These are phyloP conservation scores for Geococcyx californianus DNA, from an alignment of 2,113 vertebrate genomes.

Conservation along the genomic window DNA sequence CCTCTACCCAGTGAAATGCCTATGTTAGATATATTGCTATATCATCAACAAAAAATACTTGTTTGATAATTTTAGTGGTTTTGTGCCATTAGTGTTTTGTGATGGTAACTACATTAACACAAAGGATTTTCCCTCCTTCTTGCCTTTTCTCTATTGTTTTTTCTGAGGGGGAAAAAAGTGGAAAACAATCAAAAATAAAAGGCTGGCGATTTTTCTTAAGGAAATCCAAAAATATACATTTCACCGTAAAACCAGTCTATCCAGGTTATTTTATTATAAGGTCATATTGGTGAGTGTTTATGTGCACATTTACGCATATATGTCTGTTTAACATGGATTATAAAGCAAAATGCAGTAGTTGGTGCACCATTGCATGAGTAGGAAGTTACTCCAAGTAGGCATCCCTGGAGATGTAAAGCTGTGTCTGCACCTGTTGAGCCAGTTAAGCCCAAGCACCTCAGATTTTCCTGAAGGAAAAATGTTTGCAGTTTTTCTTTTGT, in stretches of 20 bases:
- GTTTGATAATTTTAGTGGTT: neutral
- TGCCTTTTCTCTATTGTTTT: neutral
- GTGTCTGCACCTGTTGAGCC: neutral
- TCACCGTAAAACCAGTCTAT: neutral
- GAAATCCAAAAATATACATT: neutral
- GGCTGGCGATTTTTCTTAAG: neutral
- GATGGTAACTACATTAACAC: neutral
- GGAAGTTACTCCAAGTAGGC: neutral
- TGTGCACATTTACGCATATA: neutral
- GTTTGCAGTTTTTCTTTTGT: neutral
- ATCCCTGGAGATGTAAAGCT: neutral
- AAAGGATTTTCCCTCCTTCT: neutral
- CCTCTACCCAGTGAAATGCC: neutral
- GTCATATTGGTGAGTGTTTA: neutral
- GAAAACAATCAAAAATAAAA: neutral
- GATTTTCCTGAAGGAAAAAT: neutral
- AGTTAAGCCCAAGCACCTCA: neutral
- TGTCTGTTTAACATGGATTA: neutral
- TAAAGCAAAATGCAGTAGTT: fast-evolving
- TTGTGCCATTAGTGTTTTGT: neutral
- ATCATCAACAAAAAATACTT: neutral
- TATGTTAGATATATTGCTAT: neutral
- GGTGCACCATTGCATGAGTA: neutral
- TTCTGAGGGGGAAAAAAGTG: neutral
- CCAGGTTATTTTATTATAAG: neutral